Evolutionary conservation across 2,888 invertebrate species (phyloP).

Genomic region (Brachylomia viminalis): DNA sequence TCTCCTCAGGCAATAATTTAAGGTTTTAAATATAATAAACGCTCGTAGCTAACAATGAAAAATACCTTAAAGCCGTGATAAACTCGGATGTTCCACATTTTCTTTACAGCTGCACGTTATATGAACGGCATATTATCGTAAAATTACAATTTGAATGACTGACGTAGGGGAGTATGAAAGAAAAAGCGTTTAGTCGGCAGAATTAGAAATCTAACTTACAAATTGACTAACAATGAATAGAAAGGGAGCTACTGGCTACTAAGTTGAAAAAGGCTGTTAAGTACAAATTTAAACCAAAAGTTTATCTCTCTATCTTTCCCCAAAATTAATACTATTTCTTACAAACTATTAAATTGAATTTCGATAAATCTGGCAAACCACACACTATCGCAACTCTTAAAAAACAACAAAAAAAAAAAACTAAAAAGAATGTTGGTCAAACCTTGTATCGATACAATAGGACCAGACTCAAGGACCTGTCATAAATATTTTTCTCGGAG

Average conservation of each 20-base stretch:
- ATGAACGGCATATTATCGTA: constrained; percentile 5
- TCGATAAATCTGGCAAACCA: not conserved
- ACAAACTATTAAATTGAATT: not conserved
- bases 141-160: constrained; percentile 5
- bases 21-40: constrained; percentile 27
- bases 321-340: not conserved
- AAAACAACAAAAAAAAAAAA: not conserved
- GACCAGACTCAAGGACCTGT: constrained; percentile 56
- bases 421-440: constrained; percentile 19
- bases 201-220: not conserved
- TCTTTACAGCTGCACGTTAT: constrained; percentile 1
- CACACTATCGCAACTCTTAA: not conserved
- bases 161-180: not conserved
- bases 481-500: constrained; percentile 71
- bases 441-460: constrained; percentile 58
- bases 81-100: constrained; percentile 11
- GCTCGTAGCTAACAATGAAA: constrained; percentile 35
- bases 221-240: not conserved
- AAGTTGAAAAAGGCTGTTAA: too few relatives aligned
- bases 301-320: not conserved
- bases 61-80: constrained; percentile 34
- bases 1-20: not conserved
- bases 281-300: not conserved
- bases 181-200: not conserved
- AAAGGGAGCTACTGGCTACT: not conserved